phyloP scores from a whole-genome alignment of 2,797 vertebrate species.

The Enteromius unitaeniatus region DNA sequence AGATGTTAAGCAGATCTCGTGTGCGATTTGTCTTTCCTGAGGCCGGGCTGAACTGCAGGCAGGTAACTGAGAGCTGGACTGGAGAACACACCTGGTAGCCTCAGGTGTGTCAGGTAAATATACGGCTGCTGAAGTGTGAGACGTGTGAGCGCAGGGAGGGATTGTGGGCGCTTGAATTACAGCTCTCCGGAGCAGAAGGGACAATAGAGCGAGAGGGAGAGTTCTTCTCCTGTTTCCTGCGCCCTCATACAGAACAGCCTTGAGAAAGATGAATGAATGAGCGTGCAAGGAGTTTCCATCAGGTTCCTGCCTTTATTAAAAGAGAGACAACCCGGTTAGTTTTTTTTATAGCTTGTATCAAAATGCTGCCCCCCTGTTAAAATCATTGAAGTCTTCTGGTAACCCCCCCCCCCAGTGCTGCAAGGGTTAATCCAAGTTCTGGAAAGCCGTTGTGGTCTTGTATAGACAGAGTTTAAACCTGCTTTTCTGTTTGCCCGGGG shows the following conservation, averaged over 20 bases:
- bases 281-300: constrained; percentile 8
- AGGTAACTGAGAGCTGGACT: constrained; percentile 33
- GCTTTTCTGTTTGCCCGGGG: constrained; percentile 70
- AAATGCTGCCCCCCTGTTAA: neutral
- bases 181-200: constrained; percentile 27
- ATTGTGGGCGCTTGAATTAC: constrained; percentile 48
- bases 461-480: constrained; percentile 68
- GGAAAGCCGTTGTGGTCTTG: constrained; percentile 29
- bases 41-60: constrained; percentile 22
- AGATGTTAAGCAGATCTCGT: constrained; percentile 42
- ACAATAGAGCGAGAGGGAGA: constrained; percentile 43
- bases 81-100: constrained; percentile 49
- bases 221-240: constrained; percentile 28
- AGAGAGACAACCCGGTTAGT: neutral
- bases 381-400: constrained; percentile 25
- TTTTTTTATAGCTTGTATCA: neutral
- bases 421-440: constrained; percentile 33
- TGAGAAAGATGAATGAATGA: constrained; percentile 45
- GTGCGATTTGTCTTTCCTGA: constrained; percentile 11
- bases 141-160: constrained; percentile 44
- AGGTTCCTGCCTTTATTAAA: constrained; percentile 18
- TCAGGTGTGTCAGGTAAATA: constrained; percentile 47
- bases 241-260: constrained; percentile 46
- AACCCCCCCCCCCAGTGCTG: neutral
- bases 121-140: constrained; percentile 40